Conservation (phyloP, 2,113 vertebrate species). For the Delphinus delphis region DNA sequence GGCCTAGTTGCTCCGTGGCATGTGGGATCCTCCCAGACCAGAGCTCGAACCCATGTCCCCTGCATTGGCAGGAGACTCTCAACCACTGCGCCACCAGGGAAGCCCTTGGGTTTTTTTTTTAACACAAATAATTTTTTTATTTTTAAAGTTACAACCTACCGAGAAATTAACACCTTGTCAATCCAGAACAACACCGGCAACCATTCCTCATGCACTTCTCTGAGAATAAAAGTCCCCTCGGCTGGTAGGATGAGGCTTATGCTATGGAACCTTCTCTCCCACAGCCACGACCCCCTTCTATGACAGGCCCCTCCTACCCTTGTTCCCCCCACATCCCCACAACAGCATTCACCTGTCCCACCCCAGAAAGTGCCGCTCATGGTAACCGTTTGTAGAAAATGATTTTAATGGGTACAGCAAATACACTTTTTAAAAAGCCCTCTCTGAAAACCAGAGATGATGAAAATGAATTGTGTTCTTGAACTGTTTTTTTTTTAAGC, state of each 20-base stretch:
- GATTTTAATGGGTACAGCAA: slow-evolving; percentile 17
- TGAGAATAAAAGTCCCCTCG: neutral
- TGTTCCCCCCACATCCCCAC: neutral
- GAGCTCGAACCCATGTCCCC: neutral
- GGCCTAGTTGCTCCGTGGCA: neutral
- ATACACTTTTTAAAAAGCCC: neutral
- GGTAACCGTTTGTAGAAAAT: slow-evolving; percentile 40
- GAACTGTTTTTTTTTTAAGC: neutral
- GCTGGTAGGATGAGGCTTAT: neutral
- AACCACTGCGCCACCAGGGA: neutral
- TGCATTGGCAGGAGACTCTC: neutral
- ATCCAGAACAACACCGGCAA: slow-evolving; percentile 73
- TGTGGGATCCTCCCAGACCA: neutral
- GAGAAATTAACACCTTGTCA: slow-evolving; percentile 78
- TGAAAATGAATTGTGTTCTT: neutral
- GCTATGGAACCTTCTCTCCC: neutral
- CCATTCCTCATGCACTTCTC: slow-evolving; percentile 61
- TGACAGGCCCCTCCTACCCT: neutral
- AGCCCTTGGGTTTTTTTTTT: neutral
- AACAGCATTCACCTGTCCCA: slow-evolving; percentile 42
- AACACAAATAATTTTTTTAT: slow-evolving; percentile 64
- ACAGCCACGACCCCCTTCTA: slow-evolving; percentile 46
- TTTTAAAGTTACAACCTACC: slow-evolving; percentile 78
- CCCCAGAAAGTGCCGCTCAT: slow-evolving; percentile 66
- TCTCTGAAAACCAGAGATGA: slow-evolving; percentile 35